Conservation (phyloP, 2,797 vertebrate species). For the Catamblyrhynchus diadema region DNA sequence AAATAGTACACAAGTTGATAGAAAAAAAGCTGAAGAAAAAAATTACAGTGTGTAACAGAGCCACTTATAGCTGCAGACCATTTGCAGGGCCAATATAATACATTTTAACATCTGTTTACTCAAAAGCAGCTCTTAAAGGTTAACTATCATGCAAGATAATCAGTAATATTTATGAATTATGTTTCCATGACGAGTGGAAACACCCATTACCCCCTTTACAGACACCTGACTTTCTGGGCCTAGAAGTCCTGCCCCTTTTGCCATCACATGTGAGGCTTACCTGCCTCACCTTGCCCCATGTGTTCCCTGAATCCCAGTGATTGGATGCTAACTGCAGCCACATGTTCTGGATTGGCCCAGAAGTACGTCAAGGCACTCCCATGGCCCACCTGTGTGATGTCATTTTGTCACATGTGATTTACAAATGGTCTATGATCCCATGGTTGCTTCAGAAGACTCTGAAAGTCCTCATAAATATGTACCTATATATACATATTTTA, state of each 20-base stretch:
- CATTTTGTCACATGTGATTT: not conserved
- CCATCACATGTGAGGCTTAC: not conserved
- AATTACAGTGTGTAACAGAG: not conserved
- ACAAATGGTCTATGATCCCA: fast-evolving
- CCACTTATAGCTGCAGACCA: not conserved
- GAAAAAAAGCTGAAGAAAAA: not conserved
- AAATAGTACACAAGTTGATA: not conserved
- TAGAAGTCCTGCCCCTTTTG: not conserved
- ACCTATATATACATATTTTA: not conserved
- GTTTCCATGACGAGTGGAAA: not conserved
- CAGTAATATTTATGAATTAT: not conserved
- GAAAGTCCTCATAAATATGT: not conserved
- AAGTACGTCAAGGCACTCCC: not conserved
- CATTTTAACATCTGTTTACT: not conserved
- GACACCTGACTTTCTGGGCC: not conserved
- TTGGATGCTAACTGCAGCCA: not conserved
- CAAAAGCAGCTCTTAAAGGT: not conserved
- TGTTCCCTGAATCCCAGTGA: not conserved
- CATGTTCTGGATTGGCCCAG: not conserved
- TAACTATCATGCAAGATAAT: not conserved
- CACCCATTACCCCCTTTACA: not conserved
- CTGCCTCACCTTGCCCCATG: not conserved
- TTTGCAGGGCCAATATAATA: not conserved
- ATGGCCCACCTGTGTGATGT: not conserved
- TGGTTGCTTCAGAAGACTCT: not conserved